A percentile compares a stretch with the other conserved stretches of the same genome.
Conservation (phyloP, 23 tunicate species). For the Aplidium turbinatum region DNA sequence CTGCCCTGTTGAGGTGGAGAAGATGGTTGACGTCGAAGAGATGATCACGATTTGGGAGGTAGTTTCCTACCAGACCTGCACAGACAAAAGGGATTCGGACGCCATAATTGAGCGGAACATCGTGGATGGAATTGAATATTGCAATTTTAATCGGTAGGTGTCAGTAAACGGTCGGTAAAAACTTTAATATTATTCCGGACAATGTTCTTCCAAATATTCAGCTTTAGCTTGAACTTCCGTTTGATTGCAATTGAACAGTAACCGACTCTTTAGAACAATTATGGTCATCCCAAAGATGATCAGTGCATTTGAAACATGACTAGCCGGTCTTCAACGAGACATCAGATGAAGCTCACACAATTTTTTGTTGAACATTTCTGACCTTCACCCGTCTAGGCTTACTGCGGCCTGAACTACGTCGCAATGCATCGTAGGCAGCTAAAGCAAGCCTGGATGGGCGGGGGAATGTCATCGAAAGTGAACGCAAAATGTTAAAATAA, state of each 20-base stretch:
- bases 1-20: slow-evolving; percentile 38
- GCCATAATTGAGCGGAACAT: slow-evolving; percentile 13
- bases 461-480: background rate
- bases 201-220: too few relatives aligned
- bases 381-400: slow-evolving; percentile 42
- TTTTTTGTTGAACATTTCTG: too few relatives aligned
- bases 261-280: too few relatives aligned
- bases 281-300: too few relatives aligned
- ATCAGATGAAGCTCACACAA: background rate
- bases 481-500: too few relatives aligned
- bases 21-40: slow-evolving; percentile 35
- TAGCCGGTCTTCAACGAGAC: too few relatives aligned
- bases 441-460: slow-evolving; percentile 89
- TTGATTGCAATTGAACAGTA: too few relatives aligned
- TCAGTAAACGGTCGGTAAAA: too few relatives aligned
- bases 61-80: slow-evolving; percentile 45
- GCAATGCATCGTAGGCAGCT: slow-evolving; percentile 86
- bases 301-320: too few relatives aligned
- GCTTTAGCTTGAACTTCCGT: too few relatives aligned
- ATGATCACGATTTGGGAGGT: slow-evolving; percentile 9
- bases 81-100: slow-evolving; percentile 30
- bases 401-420: slow-evolving; percentile 39
- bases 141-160: slow-evolving; percentile 70
- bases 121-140: slow-evolving; percentile 56
- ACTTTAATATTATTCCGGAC: too few relatives aligned